Base-by-base conservation (phyloP, 2,797 vertebrate genomes). In the Coendou prehensilis region DNA sequence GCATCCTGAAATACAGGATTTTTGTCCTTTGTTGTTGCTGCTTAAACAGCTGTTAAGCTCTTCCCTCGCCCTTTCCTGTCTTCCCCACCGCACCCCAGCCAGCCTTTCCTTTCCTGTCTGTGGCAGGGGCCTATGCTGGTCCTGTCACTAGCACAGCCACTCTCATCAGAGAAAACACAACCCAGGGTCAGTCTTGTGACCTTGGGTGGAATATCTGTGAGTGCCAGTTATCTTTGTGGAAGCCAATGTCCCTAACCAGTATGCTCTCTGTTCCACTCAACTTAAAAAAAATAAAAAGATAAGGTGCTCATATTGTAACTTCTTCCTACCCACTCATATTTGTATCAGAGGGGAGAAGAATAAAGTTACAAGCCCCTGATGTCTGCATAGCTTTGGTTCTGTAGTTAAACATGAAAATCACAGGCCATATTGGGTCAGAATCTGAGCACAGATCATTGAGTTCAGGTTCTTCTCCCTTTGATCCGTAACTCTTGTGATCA, bases 31-130 rank as follows among this genome's bases (percentile, higher is more conserved):
- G 37, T 64, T 75, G 1, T 22, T 67, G 90, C 73, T 93, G 45
- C 87, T 64, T 64, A 89, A 90, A 91, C 87, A 57, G 1, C 78
- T 81, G 23, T 14, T 67, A 57, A 59, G 67, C 75, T 79, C 47
- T 37, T 73, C 56, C 87, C 22, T 57, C 52, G 22, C 50, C n/a
- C 59, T 45, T 86, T 83, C 82, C 82, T 78, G 88, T 23, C 26
- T 63, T 63, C 41, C 37, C 15, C 9, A 54, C 57, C 52, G 63
- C 52, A 13, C 30, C 52, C 88, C 81, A 71, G 45, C 75, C 3
- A 33, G 93, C 61, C 87, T 87, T n/a, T 61, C 59, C 61, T 95
- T 89, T 91, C 91, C 86, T 95, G 80, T 67, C 52, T 96, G 71
- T 47, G 59, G 75, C 17, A 23, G 71, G 78, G 80, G 7, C 69